Evolutionary conservation across 2,888 invertebrate genomes (phyloP).

Genomic region (Amiota communis): DNA sequence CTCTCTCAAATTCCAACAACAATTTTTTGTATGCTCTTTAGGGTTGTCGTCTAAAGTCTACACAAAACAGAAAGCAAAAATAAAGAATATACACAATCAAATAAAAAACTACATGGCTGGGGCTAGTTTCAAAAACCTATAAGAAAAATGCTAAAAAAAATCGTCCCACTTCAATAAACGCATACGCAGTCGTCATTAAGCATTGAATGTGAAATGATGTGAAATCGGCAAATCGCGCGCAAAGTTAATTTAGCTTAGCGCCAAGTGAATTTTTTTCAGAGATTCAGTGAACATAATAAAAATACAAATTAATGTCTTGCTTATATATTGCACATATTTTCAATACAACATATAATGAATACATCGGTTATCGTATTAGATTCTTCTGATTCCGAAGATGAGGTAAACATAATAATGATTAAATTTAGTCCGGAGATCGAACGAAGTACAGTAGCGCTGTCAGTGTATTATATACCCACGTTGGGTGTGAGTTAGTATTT

Average conservation of each 20-base stretch:
- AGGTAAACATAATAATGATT: slow-evolving; percentile 59
- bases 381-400: slow-evolving; percentile 71
- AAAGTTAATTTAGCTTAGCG: background rate
- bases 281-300: slow-evolving; percentile 29
- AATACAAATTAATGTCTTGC: slow-evolving; percentile 38
- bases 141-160: background rate
- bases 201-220: background rate
- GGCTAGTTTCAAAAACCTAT: background rate
- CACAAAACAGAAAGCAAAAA: slow-evolving; percentile 3
- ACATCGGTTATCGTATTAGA: slow-evolving; percentile 70
- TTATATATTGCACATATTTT: slow-evolving; percentile 24
- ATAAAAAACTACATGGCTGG: background rate
- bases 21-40: too few relatives aligned
- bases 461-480: slow-evolving; percentile 54
- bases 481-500: slow-evolving; percentile 38
- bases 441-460: slow-evolving; percentile 30
- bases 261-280: slow-evolving; percentile 9
- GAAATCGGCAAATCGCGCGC: slow-evolving; percentile 13
- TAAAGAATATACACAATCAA: background rate
- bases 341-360: slow-evolving; percentile 54
- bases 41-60: background rate
- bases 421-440: background rate
- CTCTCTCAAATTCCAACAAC: too few relatives aligned
- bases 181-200: background rate
- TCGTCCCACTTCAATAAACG: background rate